Evolutionary conservation across 2,797 vertebrate species (phyloP), one percentile per base, ranked within the genome.

Genomic region (Pseudochaenichthys georgianus): DNA sequence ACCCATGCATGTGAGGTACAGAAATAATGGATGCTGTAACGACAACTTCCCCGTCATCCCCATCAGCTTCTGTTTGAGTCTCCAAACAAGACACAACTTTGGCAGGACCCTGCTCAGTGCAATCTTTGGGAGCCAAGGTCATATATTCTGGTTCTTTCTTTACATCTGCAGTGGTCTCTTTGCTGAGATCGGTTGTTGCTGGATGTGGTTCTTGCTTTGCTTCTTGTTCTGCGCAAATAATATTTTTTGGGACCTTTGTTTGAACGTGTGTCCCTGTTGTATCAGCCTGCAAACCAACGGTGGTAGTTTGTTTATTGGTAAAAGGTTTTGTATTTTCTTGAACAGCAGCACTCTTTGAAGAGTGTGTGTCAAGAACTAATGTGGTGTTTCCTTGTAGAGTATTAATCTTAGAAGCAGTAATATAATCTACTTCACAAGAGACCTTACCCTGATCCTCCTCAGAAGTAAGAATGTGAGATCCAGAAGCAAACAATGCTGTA

Each of bases 91-190:
- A 45, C 3, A 3, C 34, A 41, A 41, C 31, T 45, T 77, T 42
- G 45, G 9, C n/a, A 21, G 28, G n/a, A 13, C 50, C 31, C n/a
- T 48, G 17, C 3, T 64, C 50, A n/a, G 2, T 42, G 10, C 0
- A 17, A 4, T 52, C 21, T 0, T 15, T 47, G 8, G 43, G 17
- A 63, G 15, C 11, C 13, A 11, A 38, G 4, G 3, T 54, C 15
- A 64, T 9, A 12, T 46, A 28, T 66, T 42, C 45, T 45, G 34
- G 51, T 16, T 53, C 54, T 70, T 4, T 69, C 47, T 58, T 51
- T 43, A 42, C 5, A 1, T 48, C 60, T 70, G 47, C n/a, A 67
- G 23, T 3, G 11, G 13, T 19, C 63, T 41, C 19, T 54, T 58
- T 58, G 46, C 16, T 38, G 43, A 53, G 31, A 45, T 63, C 46